phyloP scores from a whole-genome alignment of 2,113 vertebrate genomes.

The Lepus americanus region DNA sequence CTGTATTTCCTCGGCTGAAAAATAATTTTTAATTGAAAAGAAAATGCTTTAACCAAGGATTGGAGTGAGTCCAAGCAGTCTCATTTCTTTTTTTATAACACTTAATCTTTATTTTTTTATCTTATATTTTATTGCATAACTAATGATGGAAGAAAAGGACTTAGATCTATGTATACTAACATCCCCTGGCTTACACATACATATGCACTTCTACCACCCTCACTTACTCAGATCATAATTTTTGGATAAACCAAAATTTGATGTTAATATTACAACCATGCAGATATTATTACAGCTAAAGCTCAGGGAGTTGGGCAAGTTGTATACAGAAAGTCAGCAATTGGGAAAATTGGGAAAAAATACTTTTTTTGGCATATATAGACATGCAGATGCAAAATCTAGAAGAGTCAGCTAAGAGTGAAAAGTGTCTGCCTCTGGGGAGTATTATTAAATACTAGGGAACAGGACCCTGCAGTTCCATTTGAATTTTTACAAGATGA shows the following conservation, averaged over 20 bases:
- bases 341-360: not conserved
- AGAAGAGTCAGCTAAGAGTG: not conserved
- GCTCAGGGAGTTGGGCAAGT: not conserved
- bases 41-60: not conserved
- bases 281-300: not conserved
- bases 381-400: conserved; percentile 5
- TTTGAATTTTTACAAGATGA: conserved; percentile 16
- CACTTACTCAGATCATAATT: not conserved
- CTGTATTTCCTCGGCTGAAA: not conserved
- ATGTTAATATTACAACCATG: not conserved
- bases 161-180: not conserved
- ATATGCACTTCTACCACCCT: not conserved
- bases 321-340: not conserved
- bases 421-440: not conserved
- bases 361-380: not conserved
- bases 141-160: not conserved
- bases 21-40: not conserved
- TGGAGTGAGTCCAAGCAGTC: not conserved
- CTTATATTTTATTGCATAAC: not conserved
- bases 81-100: not conserved
- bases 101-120: not conserved
- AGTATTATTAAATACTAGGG: not conserved
- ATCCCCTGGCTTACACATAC: not conserved
- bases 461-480: not conserved
- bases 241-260: not conserved